phyloP scores from a whole-genome alignment of 2,797 vertebrate genomes.

The Babyrousa celebensis region DNA sequence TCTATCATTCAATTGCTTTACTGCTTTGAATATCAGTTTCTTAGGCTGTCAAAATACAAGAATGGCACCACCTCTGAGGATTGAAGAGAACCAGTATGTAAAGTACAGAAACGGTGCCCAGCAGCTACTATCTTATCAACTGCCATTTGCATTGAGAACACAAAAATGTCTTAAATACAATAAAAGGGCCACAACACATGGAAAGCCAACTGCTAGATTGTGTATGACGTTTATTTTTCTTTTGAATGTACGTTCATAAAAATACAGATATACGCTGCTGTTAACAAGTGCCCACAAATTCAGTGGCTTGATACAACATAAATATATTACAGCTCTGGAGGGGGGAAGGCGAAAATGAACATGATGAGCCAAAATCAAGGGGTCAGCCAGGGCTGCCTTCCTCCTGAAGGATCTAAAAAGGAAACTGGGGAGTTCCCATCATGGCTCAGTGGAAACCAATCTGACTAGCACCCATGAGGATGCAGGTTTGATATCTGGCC shows the following conservation, averaged over 20 bases:
- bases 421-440: not conserved
- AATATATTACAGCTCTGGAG: not conserved
- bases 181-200: not conserved
- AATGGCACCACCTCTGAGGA: not conserved
- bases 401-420: not conserved
- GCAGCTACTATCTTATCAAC: not conserved
- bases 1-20: not conserved
- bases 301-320: not conserved
- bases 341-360: not conserved
- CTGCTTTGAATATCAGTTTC: not conserved
- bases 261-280: not conserved
- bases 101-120: not conserved
- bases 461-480: no score
- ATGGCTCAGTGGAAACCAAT: no score
- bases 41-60: not conserved
- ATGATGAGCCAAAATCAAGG: not conserved
- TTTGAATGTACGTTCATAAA: conserved; percentile 4
- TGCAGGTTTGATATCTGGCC: no score
- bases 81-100: not conserved
- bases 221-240: not conserved
- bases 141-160: conserved; percentile 10
- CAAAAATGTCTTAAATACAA: not conserved
- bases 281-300: not conserved
- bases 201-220: not conserved
- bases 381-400: not conserved